A percentile compares a stretch with the other conserved stretches of the same genome.
Evolutionary conservation across 1,140 invertebrate species (phyloP).

Genomic region (Vanessa tameamea): DNA sequence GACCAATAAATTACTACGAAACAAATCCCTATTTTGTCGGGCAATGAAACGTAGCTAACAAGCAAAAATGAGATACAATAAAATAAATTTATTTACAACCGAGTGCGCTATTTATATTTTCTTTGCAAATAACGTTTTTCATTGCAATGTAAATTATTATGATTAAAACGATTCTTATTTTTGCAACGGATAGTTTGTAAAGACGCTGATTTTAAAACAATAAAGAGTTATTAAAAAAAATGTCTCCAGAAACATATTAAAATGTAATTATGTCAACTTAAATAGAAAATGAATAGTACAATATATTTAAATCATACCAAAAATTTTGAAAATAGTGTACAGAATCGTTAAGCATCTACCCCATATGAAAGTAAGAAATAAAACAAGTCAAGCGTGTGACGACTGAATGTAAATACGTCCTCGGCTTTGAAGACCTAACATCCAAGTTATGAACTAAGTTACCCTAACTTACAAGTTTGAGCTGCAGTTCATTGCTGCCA

Average conservation of each 20-base stretch:
- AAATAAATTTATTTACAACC: constrained; percentile 34
- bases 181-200: background rate
- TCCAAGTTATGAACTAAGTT: constrained; percentile 57
- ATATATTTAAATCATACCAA: too few species aligned
- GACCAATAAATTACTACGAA: constrained; percentile 28
- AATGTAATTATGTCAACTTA: too few species aligned
- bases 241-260: too few species aligned
- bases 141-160: constrained; percentile 2
- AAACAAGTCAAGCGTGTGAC: constrained; percentile 10
- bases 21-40: constrained; percentile 30
- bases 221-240: background rate
- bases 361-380: background rate
- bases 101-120: constrained; percentile 33
- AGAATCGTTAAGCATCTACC: background rate
- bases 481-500: constrained; percentile 51
- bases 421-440: constrained; percentile 16
- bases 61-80: constrained; percentile 34
- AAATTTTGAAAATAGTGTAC: too few species aligned
- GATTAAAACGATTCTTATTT: background rate
- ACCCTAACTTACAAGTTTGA: constrained; percentile 51
- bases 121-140: constrained; percentile 12
- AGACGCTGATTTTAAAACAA: background rate
- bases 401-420: constrained; percentile 17
- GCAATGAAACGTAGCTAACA: constrained; percentile 34
- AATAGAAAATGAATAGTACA: too few species aligned